phyloP scores from a whole-genome alignment of 2,113 vertebrate genomes.

The rabbit (Oryctolagus cuniculus) region DNA sequence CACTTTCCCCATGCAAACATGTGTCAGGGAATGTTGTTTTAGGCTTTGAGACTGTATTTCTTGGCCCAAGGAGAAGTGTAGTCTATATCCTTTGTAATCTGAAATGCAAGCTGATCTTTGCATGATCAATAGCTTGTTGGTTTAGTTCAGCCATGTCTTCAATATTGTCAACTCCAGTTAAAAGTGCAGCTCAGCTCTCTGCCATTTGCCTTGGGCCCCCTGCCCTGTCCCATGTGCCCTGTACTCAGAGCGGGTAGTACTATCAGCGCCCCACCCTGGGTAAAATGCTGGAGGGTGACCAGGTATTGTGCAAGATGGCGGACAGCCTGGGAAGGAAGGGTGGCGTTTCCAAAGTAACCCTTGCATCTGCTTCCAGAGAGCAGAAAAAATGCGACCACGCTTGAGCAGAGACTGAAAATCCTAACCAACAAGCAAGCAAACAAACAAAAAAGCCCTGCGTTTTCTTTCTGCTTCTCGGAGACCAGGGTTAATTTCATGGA shows the following conservation, averaged over 20 bases:
- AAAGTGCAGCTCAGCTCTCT: background rate
- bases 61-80: constrained; percentile 68
- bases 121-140: constrained; percentile 54
- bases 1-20: constrained; percentile 52
- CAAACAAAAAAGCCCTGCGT: background rate
- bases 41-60: constrained; percentile 72
- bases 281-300: background rate
- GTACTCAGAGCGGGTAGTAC: background rate
- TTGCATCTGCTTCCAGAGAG: background rate
- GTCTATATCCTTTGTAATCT: constrained; percentile 59
- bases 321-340: background rate
- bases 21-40: constrained; percentile 74
- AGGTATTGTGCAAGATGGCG: background rate
- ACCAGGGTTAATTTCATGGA: background rate
- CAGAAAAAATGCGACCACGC: background rate
- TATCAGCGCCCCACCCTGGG: background rate
- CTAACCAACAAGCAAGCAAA: too few relatives aligned
- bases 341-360: background rate
- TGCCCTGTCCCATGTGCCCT: background rate
- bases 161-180: constrained; percentile 57
- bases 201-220: background rate
- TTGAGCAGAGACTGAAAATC: background rate
- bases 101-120: constrained; percentile 73
- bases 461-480: background rate
- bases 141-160: constrained; percentile 64